Evolutionary conservation across 1,140 invertebrate species (phyloP), one percentile per base, ranked within the genome.

Genomic region (Drosophila santomea): DNA sequence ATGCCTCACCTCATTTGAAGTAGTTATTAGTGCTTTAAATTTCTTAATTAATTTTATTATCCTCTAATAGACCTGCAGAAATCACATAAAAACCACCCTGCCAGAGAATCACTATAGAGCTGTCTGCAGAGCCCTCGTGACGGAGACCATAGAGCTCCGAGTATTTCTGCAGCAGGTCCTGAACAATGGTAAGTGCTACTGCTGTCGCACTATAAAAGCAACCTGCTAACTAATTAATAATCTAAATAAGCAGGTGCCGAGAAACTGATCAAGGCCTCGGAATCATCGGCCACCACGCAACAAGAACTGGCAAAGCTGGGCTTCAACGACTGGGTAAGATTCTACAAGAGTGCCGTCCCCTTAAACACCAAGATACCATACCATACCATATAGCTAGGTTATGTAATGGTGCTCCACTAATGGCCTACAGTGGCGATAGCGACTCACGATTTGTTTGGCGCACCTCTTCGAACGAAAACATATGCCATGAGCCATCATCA

Each of bases 61-160:
- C 20, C 0, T 2, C 17, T 79, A 69, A 0, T 45, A 92, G 91
- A 80, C 81, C 78, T 92, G 92, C 72, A 80, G 73, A 80, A 84
- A 92, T 62, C 89, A 92, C 23, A 80, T 92, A 54, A 83, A 91
- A 50, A 80, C 92, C 58, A 82, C 91, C 55, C 66, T 80, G 77
- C 90, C 96, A 0, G 96, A 97, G 83, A 94, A 94, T 45, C 97
- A 99, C 93, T 99, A 98, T 93, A 95, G 95, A 86, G 97, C 97
- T 51, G 97, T 99, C 43, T 97, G 98, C 92, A 94, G 97, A 58
- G 97, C 97, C 23, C 94, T 98, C 69, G 97, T 98, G 20, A 95
- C 97, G 2, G 98, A 99, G 93, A 96, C 97, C 14, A 93, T 97
- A 28, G 98, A 99, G 93, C 94, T 99, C 55, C 95, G 97, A 14